Conservation (phyloP, 2,888 invertebrate genomes). For the Morpho deidamia region DNA sequence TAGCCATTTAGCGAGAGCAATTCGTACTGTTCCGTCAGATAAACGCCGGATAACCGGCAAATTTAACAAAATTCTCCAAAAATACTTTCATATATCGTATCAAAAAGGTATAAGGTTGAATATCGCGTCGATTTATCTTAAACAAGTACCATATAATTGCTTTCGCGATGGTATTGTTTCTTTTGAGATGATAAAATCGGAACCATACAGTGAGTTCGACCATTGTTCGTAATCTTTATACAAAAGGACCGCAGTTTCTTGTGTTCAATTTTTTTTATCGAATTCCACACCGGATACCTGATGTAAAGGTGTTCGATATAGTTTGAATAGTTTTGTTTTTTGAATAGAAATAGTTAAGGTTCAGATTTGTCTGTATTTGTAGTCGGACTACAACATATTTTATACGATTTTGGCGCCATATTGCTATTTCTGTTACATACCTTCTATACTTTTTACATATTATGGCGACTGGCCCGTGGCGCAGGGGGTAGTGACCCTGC, state of each 20-base stretch:
- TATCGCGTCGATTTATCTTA: conserved; percentile 14
- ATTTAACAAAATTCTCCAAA: conserved; percentile 10
- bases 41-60: conserved; percentile 33
- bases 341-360: conserved; percentile 32
- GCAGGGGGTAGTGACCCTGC: too few relatives aligned
- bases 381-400: conserved; percentile 27
- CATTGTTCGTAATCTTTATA: conserved; percentile 59
- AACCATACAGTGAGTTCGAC: conserved; percentile 56
- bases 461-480: too few relatives aligned
- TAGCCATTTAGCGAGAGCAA: conserved; percentile 50
- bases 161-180: conserved; percentile 33
- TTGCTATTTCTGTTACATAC: conserved; percentile 16
- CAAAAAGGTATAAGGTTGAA: conserved; percentile 16
- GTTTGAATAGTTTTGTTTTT: conserved; percentile 9
- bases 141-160: conserved; percentile 8
- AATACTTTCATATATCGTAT: conserved; percentile 11
- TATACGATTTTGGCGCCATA: conserved; percentile 39
- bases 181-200: conserved; percentile 59
- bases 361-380: conserved; percentile 31
- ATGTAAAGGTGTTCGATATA: conserved; percentile 35
- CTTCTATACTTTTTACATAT: too few relatives aligned
- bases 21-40: conserved; percentile 41
- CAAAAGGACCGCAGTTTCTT: conserved; percentile 56
- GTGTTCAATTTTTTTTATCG: conserved; percentile 38
- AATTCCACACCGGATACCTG: conserved; percentile 62